Conservation (phyloP, 2,113 vertebrate species). For the Penelope pileata region DNA sequence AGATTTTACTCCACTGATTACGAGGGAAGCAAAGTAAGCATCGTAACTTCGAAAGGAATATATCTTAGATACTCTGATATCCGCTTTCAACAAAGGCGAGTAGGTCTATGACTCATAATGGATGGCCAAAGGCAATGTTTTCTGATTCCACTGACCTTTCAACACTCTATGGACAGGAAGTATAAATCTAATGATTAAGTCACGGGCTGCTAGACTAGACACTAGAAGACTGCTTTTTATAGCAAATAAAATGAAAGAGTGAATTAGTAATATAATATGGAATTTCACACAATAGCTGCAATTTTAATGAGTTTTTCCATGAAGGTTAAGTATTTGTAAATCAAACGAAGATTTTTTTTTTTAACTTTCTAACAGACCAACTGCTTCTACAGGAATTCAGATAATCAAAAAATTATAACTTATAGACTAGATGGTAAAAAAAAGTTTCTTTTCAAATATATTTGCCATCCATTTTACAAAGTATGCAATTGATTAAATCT, state of each 20-base stretch:
- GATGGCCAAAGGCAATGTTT: slow-evolving; percentile 69
- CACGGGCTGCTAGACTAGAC: neutral
- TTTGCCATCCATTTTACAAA: neutral
- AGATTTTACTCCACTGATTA: slow-evolving; percentile 57
- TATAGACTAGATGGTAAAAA: neutral
- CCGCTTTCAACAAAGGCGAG: slow-evolving; percentile 55
- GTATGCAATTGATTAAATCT: neutral
- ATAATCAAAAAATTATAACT: neutral
- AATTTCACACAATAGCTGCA: neutral
- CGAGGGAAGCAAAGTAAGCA: slow-evolving; percentile 36
- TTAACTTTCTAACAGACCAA: neutral
- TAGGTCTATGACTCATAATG: slow-evolving; percentile 56
- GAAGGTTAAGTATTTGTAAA: slow-evolving; percentile 35
- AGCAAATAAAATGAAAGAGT: slow-evolving; percentile 30
- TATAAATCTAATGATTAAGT: slow-evolving; percentile 64
- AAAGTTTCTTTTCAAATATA: neutral
- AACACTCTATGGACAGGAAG: slow-evolving; percentile 46
- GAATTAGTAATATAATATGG: neutral
- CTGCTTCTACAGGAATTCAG: neutral
- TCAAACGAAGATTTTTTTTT: neutral
- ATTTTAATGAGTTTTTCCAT: slow-evolving; percentile 11
- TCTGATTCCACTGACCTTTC: slow-evolving; percentile 67
- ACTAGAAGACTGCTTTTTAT: slow-evolving; percentile 15
- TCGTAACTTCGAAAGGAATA: slow-evolving; percentile 55
- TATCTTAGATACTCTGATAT: slow-evolving; percentile 41